Base-by-base conservation (phyloP, 2,888 invertebrate genomes). In the Melolontha melolontha region DNA sequence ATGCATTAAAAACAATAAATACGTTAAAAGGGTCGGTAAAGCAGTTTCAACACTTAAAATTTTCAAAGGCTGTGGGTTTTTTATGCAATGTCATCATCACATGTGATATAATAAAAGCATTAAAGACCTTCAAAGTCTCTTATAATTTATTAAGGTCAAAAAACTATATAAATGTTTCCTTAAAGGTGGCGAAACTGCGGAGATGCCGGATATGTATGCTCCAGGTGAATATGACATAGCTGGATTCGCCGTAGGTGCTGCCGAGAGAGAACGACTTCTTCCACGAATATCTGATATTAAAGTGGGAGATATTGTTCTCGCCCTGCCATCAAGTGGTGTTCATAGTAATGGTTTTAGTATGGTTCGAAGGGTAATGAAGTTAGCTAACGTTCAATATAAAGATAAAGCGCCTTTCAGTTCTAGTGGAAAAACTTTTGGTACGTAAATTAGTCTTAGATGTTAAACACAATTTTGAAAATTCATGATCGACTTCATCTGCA, bases 341-440 rank as follows among this genome's bases (percentile, higher is more conserved):
- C 98, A 99, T 79, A 96, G 96, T 79, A 96, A 97, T 78, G 98
- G 98, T 0, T 98, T 94, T 83, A 96, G 96, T 79, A 85, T 96
- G 50, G 92, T 98, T 55, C 87, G 96, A 76, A 91, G 90, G 78
- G 88, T 95, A 41, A 86, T 98, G 80, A 86, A 89, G 52, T 85
- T 89, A 52, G 84, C 88, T 0, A 89, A 89, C 0, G 84, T 91
- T 27, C 86, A 87, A 76, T 92, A 92, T 64, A 81, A 84, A 1
- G 92, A 93, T 77, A 83, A 84, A 65, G 91, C 93, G 2, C 91
- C 92, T 0, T 91, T 96, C 81, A 89, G 94, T 82, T 78, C 85
- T 64, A 84, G 85, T 7, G 88, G 87, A 47, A 88, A 88, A 72
- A 92, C 91, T 0, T 73, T 73, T 39, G 73, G 72, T 70, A 65